These are phyloP conservation scores for Bilobella aurantiaca DNA, from an alignment of 1,140 invertebrate genomes.

Conservation along the genomic window DNA sequence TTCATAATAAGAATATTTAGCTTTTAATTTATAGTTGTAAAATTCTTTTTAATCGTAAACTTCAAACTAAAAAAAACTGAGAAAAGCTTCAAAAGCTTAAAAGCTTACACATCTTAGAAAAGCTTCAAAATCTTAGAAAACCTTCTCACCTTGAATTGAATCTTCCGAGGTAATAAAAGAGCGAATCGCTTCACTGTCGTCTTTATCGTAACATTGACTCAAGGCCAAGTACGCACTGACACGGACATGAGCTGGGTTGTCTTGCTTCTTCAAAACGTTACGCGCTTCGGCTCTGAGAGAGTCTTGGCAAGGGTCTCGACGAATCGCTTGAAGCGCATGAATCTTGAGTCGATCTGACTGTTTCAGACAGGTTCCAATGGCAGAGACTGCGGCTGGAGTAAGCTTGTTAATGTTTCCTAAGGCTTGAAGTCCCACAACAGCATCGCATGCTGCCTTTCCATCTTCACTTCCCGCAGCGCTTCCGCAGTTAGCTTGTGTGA, in stretches of 20 bases:
- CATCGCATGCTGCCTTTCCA: slow-evolving; percentile 45
- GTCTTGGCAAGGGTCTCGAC: slow-evolving; percentile 53
- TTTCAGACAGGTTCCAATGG: slow-evolving; percentile 50
- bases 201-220: slow-evolving; percentile 48
- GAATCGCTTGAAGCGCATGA: slow-evolving; percentile 65
- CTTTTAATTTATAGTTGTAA: not conserved
- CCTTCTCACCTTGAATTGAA: slow-evolving; percentile 42
- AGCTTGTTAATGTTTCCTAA: slow-evolving; percentile 64
- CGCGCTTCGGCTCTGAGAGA: slow-evolving; percentile 48
- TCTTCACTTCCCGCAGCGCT: slow-evolving; percentile 53
- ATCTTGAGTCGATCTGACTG: slow-evolving; percentile 55
- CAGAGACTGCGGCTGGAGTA: slow-evolving; percentile 47
- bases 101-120: not conserved
- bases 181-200: not conserved
- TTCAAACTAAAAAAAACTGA: not conserved
- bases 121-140: not conserved
- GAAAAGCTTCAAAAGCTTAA: not conserved
- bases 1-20: too few species aligned
- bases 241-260: slow-evolving; percentile 73
- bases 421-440: slow-evolving; percentile 63
- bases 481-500: slow-evolving; percentile 43
- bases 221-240: slow-evolving; percentile 74
- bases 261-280: slow-evolving; percentile 53
- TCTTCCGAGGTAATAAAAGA: slow-evolving; percentile 52
- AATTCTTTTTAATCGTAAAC: not conserved